A percentile compares a stretch with the other conserved stretches of the same genome.
These are phyloP conservation scores for Coelopa frigida DNA, from an alignment of 1,140 invertebrate genomes.

Conservation along the genomic window DNA sequence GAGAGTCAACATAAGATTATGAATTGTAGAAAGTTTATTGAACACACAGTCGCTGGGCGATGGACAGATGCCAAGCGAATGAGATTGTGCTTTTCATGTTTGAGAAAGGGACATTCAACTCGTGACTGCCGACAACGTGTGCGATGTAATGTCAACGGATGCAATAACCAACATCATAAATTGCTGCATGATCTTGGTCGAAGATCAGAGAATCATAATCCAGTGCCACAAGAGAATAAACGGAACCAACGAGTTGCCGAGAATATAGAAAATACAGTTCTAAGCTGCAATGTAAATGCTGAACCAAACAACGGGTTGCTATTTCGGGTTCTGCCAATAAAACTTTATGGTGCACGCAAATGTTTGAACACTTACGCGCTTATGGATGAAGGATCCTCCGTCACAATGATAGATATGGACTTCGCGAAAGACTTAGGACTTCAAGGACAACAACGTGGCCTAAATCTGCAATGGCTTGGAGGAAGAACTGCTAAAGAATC, in stretches of 20 bases:
- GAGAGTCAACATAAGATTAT: neutral
- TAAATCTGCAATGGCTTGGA: slow-evolving; percentile 10
- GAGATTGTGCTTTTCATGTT: slow-evolving; percentile 7
- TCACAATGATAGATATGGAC: slow-evolving; percentile 4
- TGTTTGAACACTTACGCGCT: slow-evolving; percentile 3
- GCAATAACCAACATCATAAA: slow-evolving; percentile 7
- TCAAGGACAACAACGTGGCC: neutral
- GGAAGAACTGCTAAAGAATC: slow-evolving; percentile 1
- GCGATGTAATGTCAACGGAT: slow-evolving; percentile 5
- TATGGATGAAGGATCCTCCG: slow-evolving; percentile 6
- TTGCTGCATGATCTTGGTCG: slow-evolving; percentile 4
- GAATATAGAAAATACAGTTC: neutral
- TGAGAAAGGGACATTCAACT: slow-evolving; percentile 3
- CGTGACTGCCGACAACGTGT: slow-evolving; percentile 3
- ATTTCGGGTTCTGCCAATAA: slow-evolving; percentile 10
- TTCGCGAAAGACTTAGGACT: slow-evolving; percentile 1
- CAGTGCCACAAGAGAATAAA: neutral
- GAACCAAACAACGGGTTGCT: neutral
- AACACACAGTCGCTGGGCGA: neutral
- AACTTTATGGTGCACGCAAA: neutral
- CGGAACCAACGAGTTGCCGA: neutral
- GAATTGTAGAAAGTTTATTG: neutral
- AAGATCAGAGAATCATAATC: neutral
- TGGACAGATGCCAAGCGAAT: slow-evolving; percentile 1
- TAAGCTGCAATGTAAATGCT: neutral